Conservation (phyloP, 92 coral and sea anemone genomes). For the Actinostola sp. region DNA sequence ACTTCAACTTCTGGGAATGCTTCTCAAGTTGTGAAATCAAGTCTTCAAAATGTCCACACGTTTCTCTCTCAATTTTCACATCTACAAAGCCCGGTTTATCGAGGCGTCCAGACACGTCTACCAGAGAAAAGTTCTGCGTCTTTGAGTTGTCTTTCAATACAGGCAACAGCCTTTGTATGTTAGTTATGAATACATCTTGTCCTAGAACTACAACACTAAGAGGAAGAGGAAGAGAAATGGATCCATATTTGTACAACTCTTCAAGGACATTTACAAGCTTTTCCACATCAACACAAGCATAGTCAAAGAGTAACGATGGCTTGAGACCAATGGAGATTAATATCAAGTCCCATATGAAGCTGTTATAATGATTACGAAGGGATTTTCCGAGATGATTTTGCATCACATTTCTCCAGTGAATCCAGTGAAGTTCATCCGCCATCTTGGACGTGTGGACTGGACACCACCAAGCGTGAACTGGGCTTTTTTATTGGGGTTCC, state of each 20-base stretch:
- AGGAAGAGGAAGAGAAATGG: background rate
- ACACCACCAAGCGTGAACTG: too few species aligned
- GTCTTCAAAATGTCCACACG: slow-evolving; percentile 11
- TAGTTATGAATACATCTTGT: slow-evolving; percentile 47
- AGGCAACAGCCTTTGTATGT: slow-evolving; percentile 9
- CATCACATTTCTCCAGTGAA: slow-evolving; percentile 20
- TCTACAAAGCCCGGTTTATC: slow-evolving; percentile 34
- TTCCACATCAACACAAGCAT: slow-evolving; percentile 37
- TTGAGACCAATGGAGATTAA: slow-evolving; percentile 43
- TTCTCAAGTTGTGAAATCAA: slow-evolving; percentile 10
- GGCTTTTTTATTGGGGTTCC: too few species aligned
- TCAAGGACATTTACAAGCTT: slow-evolving; percentile 15
- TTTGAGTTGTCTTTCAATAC: slow-evolving; percentile 18
- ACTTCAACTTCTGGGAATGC: background rate
- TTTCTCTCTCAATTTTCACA: slow-evolving; percentile 1
- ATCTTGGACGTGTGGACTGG: slow-evolving; percentile 44
- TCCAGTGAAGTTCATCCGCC: slow-evolving; percentile 55
- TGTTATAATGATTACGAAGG: slow-evolving; percentile 9
- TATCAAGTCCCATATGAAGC: slow-evolving; percentile 33
- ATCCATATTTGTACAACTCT: background rate
- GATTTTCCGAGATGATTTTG: slow-evolving; percentile 41
- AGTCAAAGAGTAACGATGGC: slow-evolving; percentile 64
- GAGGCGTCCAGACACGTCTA: slow-evolving; percentile 52
- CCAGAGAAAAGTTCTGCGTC: slow-evolving; percentile 11
- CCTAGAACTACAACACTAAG: slow-evolving; percentile 42